phyloP scores from a whole-genome alignment of 92 coral and sea anemone genomes.

The Epizoanthus rinbou region DNA sequence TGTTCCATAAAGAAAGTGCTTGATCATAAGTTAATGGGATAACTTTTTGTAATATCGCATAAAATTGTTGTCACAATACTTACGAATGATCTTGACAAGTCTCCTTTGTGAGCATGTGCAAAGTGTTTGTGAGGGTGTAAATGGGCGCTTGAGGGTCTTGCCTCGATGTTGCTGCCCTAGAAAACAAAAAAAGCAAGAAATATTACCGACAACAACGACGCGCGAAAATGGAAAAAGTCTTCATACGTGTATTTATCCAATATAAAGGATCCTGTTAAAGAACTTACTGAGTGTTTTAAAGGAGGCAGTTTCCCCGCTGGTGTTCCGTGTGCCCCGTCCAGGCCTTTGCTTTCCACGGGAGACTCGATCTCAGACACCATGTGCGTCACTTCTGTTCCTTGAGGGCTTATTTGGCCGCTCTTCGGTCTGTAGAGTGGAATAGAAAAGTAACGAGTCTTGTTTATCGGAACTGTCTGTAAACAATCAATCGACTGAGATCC shows the following conservation, averaged over 20 bases:
- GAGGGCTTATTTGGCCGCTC: constrained; percentile 89
- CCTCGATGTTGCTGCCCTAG: constrained; percentile 23
- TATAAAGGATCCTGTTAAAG: background rate
- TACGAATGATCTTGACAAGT: constrained; percentile 89
- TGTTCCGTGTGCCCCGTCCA: constrained; percentile 76
- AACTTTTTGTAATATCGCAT: background rate
- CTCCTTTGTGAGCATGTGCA: constrained; percentile 90
- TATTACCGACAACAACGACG: constrained; percentile 6
- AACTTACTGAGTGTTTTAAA: constrained; percentile 57
- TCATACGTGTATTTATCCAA: background rate
- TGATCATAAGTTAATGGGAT: no score
- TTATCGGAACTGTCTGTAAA: no score
- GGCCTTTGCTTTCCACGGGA: constrained; percentile 53
- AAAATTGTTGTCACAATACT: constrained; percentile 43
- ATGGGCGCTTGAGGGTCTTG: background rate
- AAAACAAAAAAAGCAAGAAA: background rate
- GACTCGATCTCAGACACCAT: constrained; percentile 73
- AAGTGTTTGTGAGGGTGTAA: constrained; percentile 57
- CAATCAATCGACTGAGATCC: no score
- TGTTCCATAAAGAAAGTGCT: no score
- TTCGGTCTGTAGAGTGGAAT: constrained; percentile 64
- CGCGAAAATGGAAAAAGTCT: background rate
- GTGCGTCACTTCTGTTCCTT: constrained; percentile 73
- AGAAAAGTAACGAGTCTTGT: background rate
- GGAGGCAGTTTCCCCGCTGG: constrained; percentile 94